Evolutionary conservation across 2,888 invertebrate species (phyloP).

Genomic region (Strigamia maritima): DNA sequence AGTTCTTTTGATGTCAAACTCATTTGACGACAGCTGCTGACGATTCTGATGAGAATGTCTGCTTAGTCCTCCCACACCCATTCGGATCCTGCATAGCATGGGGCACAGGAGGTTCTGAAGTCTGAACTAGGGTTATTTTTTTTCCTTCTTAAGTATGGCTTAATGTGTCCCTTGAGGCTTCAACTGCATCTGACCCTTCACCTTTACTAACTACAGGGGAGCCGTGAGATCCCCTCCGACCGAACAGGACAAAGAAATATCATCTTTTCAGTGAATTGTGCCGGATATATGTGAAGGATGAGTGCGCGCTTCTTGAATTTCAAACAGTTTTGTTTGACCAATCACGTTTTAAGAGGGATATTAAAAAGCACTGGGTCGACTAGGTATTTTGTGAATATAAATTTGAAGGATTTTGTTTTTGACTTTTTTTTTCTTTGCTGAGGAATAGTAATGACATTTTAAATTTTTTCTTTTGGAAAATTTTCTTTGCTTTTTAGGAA

Average conservation of each 20-base stretch:
- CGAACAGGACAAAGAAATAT: slow-evolving; percentile 21
- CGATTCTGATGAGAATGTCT: slow-evolving; percentile 28
- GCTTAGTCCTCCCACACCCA: slow-evolving; percentile 24
- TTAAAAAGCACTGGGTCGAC: background rate
- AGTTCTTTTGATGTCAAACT: slow-evolving; percentile 32
- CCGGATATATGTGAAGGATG: slow-evolving; percentile 31
- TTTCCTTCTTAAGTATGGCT: slow-evolving; percentile 26
- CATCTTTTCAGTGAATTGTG: slow-evolving; percentile 31
- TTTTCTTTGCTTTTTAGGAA: background rate
- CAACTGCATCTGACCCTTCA: slow-evolving; percentile 21
- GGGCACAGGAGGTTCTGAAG: background rate
- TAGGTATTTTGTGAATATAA: background rate
- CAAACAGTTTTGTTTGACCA: background rate
- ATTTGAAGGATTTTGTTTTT: background rate
- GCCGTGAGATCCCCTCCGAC: slow-evolving; percentile 1
- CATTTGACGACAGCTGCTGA: slow-evolving; percentile 32
- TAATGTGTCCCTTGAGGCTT: slow-evolving; percentile 31
- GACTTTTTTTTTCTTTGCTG: background rate
- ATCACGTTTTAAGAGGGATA: background rate
- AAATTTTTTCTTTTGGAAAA: background rate
- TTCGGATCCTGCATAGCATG: slow-evolving; percentile 29
- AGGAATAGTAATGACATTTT: background rate
- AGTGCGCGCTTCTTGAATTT: slow-evolving; percentile 6
- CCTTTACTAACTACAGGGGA: slow-evolving; percentile 12
- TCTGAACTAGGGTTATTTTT: background rate